Conservation (phyloP, 2,888 invertebrate genomes). For the Pardosa pseudoannulata region DNA sequence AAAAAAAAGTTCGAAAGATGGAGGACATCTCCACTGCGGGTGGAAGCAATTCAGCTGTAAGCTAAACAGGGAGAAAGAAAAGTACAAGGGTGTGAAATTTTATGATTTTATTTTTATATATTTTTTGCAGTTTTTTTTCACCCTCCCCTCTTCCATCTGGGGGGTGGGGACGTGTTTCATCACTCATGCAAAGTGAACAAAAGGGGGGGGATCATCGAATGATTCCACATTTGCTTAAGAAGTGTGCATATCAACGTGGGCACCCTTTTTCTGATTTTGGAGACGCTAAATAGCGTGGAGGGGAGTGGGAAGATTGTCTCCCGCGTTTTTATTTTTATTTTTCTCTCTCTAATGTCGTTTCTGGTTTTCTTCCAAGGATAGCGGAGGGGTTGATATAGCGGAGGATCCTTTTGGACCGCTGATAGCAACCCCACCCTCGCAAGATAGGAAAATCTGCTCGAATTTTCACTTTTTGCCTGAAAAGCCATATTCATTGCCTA, state of each 20-base stretch:
- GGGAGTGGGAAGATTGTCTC: constrained; percentile 11
- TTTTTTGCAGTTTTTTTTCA: constrained; percentile 46
- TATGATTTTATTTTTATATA: constrained; percentile 71
- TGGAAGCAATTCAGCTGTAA: constrained; percentile 48
- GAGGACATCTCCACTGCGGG: constrained; percentile 61
- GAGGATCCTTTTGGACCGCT: no score
- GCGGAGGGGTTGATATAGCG: neutral
- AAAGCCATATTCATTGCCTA: neutral
- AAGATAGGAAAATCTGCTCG: neutral
- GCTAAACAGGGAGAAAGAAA: constrained; percentile 47
- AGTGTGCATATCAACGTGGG: constrained; percentile 57
- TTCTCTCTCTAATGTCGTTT: constrained; percentile 37
- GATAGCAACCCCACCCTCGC: no score
- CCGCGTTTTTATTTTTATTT: no score
- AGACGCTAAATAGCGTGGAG: constrained; percentile 40
- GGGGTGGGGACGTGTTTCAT: constrained; percentile 47
- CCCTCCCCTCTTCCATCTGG: neutral
- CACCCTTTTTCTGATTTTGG: constrained; percentile 35
- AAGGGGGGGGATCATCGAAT: constrained; percentile 57
- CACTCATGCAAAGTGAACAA: constrained; percentile 71
- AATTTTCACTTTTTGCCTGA: neutral
- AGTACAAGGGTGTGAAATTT: constrained; percentile 51
- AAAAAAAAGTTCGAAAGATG: neutral
- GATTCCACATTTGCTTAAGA: constrained; percentile 70
- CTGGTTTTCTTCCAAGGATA: neutral